phyloP scores from a whole-genome alignment of 2,888 invertebrate species.

The Tuta absoluta region DNA sequence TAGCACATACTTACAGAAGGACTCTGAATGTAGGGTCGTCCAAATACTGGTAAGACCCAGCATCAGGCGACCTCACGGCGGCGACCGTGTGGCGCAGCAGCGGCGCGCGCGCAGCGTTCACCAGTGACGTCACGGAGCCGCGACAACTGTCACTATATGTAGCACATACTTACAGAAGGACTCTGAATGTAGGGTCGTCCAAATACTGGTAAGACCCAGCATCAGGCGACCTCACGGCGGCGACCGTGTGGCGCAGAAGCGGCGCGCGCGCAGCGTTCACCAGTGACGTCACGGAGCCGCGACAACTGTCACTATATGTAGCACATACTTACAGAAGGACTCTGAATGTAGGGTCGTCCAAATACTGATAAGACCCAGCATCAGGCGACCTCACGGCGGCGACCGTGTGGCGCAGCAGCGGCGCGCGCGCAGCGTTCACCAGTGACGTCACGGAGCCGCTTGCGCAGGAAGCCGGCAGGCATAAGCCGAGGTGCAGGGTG shows the following conservation, averaged over 20 bases:
- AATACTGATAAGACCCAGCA: conserved; percentile 83
- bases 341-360: conserved; percentile 86
- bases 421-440: conserved; percentile 78
- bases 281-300: conserved; percentile 82
- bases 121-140: too few relatives aligned
- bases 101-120: too few relatives aligned
- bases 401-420: conserved; percentile 79
- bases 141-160: too few relatives aligned
- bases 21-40: too few relatives aligned
- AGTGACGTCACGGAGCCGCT: conserved; percentile 82
- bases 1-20: too few relatives aligned
- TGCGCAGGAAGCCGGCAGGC: conserved; percentile 86
- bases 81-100: too few relatives aligned
- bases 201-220: conserved; percentile 84
- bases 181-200: conserved; percentile 86
- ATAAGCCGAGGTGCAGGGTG: conserved; percentile 87
- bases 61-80: too few relatives aligned
- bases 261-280: conserved; percentile 79
- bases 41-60: too few relatives aligned
- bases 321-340: conserved; percentile 85
- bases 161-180: conserved; percentile 54
- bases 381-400: conserved; percentile 85
- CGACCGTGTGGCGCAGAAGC: conserved; percentile 79
- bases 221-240: conserved; percentile 85
- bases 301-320: too few relatives aligned